These are phyloP conservation scores for Limnephilus marmoratus DNA, from an alignment of 2,888 invertebrate genomes.

Conservation along the genomic window DNA sequence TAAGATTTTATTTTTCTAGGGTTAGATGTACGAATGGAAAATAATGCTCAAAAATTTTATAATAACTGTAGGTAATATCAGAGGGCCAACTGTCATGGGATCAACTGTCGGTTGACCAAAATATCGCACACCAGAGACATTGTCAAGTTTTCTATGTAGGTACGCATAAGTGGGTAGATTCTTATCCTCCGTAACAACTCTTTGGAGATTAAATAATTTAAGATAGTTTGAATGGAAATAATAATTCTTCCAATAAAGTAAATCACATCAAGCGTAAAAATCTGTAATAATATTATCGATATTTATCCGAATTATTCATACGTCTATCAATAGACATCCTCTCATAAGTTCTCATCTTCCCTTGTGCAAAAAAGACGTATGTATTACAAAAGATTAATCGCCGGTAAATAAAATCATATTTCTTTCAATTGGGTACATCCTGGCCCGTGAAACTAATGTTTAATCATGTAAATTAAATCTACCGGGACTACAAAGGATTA, in stretches of 20 bases:
- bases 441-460: constrained; percentile 35
- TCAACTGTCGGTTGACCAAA: background rate
- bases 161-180: background rate
- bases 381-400: constrained; percentile 56
- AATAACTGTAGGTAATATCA: no score
- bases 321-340: constrained; percentile 7
- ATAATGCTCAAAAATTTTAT: no score
- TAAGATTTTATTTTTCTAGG: no score
- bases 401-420: constrained; percentile 60
- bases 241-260: background rate
- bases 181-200: background rate
- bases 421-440: constrained; percentile 49
- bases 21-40: no score
- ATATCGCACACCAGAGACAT: background rate
- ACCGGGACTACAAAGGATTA: constrained; percentile 56
- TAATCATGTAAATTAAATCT: constrained; percentile 63
- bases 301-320: constrained; percentile 55
- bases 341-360: constrained; percentile 48
- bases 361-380: constrained; percentile 49
- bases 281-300: constrained; percentile 56
- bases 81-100: no score
- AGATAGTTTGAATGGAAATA: background rate
- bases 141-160: background rate
- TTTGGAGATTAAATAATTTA: background rate
- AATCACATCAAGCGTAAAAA: constrained; percentile 50